Percentiles rank a stretch among this genome's conserved stretches.
These are phyloP conservation scores for Lithophane semibrunnea DNA, from an alignment of 2,888 invertebrate genomes.

Conservation along the genomic window DNA sequence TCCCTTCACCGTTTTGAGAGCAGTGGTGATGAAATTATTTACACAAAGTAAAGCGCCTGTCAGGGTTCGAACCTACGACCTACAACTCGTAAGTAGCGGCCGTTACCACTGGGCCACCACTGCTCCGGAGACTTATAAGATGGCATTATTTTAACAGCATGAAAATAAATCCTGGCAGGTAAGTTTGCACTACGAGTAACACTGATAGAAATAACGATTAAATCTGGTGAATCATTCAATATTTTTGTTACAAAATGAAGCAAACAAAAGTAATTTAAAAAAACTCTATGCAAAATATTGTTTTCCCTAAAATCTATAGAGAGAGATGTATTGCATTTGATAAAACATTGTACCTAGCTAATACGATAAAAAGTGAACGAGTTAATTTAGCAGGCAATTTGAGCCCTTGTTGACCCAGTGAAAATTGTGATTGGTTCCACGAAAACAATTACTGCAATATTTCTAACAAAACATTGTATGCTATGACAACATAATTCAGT, in stretches of 20 bases:
- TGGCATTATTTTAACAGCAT: too few relatives aligned
- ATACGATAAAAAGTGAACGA: conserved; percentile 8
- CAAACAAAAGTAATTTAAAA: neutral
- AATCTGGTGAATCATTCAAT: neutral
- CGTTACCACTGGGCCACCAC: too few relatives aligned
- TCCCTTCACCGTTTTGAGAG: too few relatives aligned
- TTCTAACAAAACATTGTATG: conserved; percentile 28
- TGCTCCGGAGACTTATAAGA: too few relatives aligned
- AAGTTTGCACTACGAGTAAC: too few relatives aligned
- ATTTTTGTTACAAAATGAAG: neutral
- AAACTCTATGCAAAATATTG: neutral
- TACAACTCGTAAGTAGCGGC: too few relatives aligned
- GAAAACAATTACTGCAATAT: conserved; percentile 51
- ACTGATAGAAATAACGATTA: too few relatives aligned
- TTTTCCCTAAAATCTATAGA: conserved; percentile 8
- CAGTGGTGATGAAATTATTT: too few relatives aligned
- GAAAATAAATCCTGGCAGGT: neutral
- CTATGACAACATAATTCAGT: conserved; percentile 45
- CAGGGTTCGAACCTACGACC: too few relatives aligned
- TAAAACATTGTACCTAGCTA: neutral
- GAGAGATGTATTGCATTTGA: neutral
- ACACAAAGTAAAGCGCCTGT: too few relatives aligned
- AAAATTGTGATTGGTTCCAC: conserved; percentile 49
- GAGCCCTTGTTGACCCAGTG: conserved; percentile 31
- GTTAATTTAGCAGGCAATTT: conserved; percentile 41